phyloP scores from a whole-genome alignment of 1,140 invertebrate genomes.

The Caenorhabditis briggsae region DNA sequence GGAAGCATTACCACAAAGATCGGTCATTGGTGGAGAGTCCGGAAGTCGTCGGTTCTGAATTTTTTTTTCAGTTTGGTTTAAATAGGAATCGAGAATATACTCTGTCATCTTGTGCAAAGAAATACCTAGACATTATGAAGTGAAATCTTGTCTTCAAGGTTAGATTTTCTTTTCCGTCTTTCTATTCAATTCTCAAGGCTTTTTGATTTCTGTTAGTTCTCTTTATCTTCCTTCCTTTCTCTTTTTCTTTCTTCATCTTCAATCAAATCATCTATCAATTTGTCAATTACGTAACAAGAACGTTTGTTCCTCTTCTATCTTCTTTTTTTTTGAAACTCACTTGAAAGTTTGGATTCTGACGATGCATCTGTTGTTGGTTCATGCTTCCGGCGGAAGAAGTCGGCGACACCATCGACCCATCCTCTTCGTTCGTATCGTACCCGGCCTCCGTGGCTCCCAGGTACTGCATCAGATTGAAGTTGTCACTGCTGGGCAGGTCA shows the following conservation, averaged over 20 bases:
- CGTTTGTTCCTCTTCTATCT: slow-evolving; percentile 3
- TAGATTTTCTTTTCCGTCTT: neutral
- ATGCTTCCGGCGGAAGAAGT: slow-evolving; percentile 24
- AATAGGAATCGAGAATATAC: neutral
- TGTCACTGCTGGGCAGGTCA: neutral
- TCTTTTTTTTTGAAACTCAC: neutral
- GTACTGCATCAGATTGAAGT: slow-evolving; percentile 50
- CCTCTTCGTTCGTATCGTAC: slow-evolving; percentile 38
- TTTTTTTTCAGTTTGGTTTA: neutral
- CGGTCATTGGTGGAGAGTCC: slow-evolving; percentile 72
- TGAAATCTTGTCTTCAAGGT: slow-evolving; percentile 27
- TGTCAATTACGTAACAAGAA: slow-evolving; percentile 9
- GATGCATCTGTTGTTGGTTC: slow-evolving; percentile 10
- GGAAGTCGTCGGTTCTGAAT: slow-evolving; percentile 13
- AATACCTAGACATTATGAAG: slow-evolving; percentile 36
- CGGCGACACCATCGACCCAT: slow-evolving; percentile 11
- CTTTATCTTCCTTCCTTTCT: too few species aligned
- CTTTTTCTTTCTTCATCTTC: neutral
- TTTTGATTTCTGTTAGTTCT: neutral
- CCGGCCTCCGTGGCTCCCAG: slow-evolving; percentile 3
- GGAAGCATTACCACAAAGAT: slow-evolving; percentile 70
- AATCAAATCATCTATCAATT: slow-evolving; percentile 7
- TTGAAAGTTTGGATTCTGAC: neutral
- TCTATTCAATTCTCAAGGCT: slow-evolving; percentile 23
- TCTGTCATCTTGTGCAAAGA: neutral